Base-by-base conservation (phyloP, 1,140 invertebrate species). In the Dendroctonus valens region DNA sequence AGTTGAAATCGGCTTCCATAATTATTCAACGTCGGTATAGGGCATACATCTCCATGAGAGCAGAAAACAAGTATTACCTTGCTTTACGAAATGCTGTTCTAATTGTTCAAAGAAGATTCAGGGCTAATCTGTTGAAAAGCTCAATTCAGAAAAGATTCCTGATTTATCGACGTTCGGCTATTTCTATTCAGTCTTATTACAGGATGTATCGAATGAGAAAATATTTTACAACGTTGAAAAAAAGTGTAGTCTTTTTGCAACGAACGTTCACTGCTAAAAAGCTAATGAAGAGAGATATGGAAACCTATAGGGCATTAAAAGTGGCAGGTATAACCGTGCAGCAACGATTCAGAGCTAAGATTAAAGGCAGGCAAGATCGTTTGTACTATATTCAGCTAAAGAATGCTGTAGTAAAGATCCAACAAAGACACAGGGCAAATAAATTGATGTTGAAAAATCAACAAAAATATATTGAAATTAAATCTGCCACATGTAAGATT, bases 361-460 rank as follows among this genome's bases (percentile, higher is more conserved):
- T 26, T 3, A 26, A 26, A 26, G 26, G 26, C 26, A 26, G 26
- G 26, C 26, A 26, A 26, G 26, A 26, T 26, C 26, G 26, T 26
- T 26, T 26, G 26, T 26, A 26, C 3, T 26, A 26, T 26, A 26
- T 26, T 26, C 26, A 26, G 26, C 26, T 26, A 26, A 26, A 26
- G 26, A 26, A 26, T 26, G 26, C 9, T 46, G 37, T 41, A 14
- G 54, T 72, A 48, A 53, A 53, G 15, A 65, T 75, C 46, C 72
- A 73, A 54, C 69, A 70, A 8, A 72, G 74, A 42, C 81, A 73
- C 57, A 76, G 79, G 62, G 76, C 77, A 51, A 73, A 70, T 11
- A 68, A 60, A 63, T 41, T 74, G 7, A 78, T 77, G 70, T 69
- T 62, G 59, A 11, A 67, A 48, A 68, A 76, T 26, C 38, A 59